Conservation (phyloP, 1,140 invertebrate genomes). For the Microplitis mediator region DNA sequence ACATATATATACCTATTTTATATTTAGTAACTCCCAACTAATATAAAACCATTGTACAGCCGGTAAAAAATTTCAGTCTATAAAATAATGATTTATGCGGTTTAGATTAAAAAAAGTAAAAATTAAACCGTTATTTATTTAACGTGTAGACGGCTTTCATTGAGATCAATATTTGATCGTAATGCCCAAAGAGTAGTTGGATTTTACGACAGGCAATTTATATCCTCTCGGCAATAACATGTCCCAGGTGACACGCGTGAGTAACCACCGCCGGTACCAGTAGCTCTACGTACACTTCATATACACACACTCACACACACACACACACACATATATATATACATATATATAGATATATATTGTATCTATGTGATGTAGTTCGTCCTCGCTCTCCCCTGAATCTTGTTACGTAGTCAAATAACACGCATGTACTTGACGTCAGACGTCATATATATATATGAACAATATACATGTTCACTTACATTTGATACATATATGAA, state of each 20-base stretch:
- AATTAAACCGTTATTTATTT: background rate
- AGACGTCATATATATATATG: background rate
- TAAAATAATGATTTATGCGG: background rate
- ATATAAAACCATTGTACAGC: too few relatives aligned
- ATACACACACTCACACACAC: too few relatives aligned
- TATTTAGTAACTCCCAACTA: too few relatives aligned
- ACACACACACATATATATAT: too few relatives aligned
- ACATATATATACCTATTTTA: too few relatives aligned
- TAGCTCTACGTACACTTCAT: background rate
- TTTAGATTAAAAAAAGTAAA: background rate
- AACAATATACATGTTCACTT: background rate
- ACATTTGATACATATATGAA: background rate
- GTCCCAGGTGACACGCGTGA: slow-evolving; percentile 17
- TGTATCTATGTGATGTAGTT: background rate
- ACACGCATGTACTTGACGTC: background rate
- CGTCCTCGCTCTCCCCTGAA: background rate
- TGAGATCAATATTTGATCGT: background rate
- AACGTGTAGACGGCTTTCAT: background rate
- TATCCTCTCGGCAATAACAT: slow-evolving; percentile 27
- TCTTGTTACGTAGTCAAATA: slow-evolving; percentile 8
- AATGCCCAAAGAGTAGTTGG: background rate
- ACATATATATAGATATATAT: background rate
- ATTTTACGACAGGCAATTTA: slow-evolving; percentile 17
- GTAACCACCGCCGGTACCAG: slow-evolving; percentile 7
- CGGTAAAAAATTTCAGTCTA: too few relatives aligned